These are phyloP conservation scores for Corythornis madagascariensis DNA, from an alignment of 2,113 vertebrate species.

Conservation along the genomic window DNA sequence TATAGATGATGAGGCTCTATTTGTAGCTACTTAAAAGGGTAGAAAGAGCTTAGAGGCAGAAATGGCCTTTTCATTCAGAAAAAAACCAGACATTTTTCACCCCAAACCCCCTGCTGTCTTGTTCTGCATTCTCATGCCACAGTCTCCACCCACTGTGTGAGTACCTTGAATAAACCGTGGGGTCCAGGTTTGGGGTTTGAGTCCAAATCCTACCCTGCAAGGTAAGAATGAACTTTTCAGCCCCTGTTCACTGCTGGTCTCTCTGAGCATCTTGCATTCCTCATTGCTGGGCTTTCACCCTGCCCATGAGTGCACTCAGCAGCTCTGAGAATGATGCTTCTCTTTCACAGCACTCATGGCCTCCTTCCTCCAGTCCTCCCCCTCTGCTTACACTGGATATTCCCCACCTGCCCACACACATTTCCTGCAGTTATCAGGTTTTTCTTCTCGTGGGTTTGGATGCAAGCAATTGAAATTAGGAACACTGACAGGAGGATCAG, in stretches of 20 bases:
- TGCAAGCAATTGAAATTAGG: not conserved
- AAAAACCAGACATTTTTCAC: not conserved
- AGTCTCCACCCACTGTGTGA: not conserved
- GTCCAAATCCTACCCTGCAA: not conserved
- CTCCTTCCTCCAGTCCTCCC: not conserved
- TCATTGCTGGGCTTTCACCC: not conserved
- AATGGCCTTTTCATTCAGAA: not conserved
- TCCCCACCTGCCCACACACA: not conserved
- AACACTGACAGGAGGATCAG: not conserved
- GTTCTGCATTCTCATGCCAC: not conserved
- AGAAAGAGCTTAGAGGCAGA: not conserved
- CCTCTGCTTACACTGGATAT: not conserved
- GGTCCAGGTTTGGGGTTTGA: not conserved
- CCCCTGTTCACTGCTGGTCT: not conserved
- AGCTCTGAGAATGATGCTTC: accelerated
- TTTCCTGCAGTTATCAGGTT: not conserved
- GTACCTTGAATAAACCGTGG: not conserved
- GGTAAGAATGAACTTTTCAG: not conserved
- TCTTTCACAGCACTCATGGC: not conserved
- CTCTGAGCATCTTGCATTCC: not conserved
- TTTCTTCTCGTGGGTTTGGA: not conserved
- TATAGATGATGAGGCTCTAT: not conserved
- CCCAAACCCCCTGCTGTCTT: not conserved
- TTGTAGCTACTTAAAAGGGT: not conserved
- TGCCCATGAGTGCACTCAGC: not conserved